phyloP scores from a whole-genome alignment of 2,113 vertebrate species.

The Triplophysa siluroides region DNA sequence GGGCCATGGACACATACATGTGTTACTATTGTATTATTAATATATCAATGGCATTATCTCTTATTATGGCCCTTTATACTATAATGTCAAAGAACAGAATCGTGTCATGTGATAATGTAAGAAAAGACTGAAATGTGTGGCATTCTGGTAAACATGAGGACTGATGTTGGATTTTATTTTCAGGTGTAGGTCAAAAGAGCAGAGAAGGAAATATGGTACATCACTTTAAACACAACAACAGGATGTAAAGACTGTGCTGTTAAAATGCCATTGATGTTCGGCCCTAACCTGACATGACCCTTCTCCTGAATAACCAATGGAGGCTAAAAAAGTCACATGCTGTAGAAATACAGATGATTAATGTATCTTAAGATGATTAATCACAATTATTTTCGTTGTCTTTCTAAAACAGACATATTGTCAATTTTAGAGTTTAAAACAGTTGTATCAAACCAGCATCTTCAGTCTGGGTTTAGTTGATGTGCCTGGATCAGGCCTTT shows the following conservation, averaged over 20 bases:
- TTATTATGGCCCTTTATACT: slow-evolving; percentile 30
- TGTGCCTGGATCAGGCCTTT: not conserved
- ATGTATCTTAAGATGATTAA: too few relatives aligned
- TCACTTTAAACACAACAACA: not conserved
- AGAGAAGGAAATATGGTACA: not conserved
- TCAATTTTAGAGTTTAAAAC: too few relatives aligned
- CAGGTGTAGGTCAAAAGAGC: not conserved
- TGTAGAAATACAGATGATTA: not conserved
- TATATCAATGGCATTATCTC: slow-evolving; percentile 14
- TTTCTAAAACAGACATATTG: not conserved
- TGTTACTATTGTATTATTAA: slow-evolving; percentile 50
- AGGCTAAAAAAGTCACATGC: not conserved
- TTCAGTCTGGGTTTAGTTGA: not conserved
- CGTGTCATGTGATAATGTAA: too few relatives aligned
- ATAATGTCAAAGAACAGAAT: slow-evolving; percentile 7
- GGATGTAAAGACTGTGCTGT: not conserved
- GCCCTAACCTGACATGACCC: not conserved
- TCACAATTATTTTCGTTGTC: not conserved
- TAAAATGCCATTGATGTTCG: not conserved
- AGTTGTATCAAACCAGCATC: too few relatives aligned
- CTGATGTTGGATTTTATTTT: not conserved
- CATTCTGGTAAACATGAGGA: not conserved
- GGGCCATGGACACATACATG: slow-evolving; percentile 27
- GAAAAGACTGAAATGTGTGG: too few relatives aligned
- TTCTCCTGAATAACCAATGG: not conserved